phyloP scores from a whole-genome alignment of 2,113 vertebrate species.

The Indicator maculatus region DNA sequence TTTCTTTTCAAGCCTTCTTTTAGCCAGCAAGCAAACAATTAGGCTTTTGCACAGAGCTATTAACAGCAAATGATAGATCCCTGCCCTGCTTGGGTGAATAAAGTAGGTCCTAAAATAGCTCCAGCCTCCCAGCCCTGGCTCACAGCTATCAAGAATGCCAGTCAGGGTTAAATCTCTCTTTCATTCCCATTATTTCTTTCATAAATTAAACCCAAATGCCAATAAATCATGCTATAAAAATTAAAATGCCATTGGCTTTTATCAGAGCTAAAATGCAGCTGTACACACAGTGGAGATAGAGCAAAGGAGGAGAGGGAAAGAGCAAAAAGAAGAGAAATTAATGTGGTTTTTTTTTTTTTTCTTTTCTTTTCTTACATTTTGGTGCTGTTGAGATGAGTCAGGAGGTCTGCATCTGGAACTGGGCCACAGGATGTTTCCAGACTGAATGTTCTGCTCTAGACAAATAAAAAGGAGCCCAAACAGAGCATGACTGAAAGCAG shows the following conservation, averaged over 20 bases:
- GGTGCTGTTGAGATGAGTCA: not conserved
- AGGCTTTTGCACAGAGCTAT: not conserved
- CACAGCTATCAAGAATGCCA: not conserved
- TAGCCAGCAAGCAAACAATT: constrained; percentile 18
- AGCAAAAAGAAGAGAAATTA: not conserved
- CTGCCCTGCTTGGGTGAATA: constrained; percentile 18
- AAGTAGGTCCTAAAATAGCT: constrained; percentile 14
- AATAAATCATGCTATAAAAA: constrained; percentile 46
- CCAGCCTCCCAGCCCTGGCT: not conserved
- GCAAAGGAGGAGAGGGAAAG: not conserved
- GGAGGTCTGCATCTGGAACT: not conserved
- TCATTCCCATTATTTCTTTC: constrained; percentile 41
- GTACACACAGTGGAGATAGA: not conserved
- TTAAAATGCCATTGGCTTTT: constrained; percentile 38
- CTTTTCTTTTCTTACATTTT: not conserved
- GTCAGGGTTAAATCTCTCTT: constrained; percentile 36
- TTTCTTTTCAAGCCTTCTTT: not conserved
- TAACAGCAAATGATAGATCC: not conserved
- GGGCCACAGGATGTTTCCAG: not conserved
- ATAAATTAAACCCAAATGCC: constrained; percentile 42
- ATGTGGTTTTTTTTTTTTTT: too few relatives aligned
- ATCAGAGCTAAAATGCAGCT: constrained; percentile 17
- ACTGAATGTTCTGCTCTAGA: not conserved
- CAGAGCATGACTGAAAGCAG: not conserved
- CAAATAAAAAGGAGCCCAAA: not conserved